Percentiles rank a stretch among this genome's conserved stretches.
phyloP scores from a whole-genome alignment of 2,888 invertebrate genomes.

The Agonum fuliginosum region DNA sequence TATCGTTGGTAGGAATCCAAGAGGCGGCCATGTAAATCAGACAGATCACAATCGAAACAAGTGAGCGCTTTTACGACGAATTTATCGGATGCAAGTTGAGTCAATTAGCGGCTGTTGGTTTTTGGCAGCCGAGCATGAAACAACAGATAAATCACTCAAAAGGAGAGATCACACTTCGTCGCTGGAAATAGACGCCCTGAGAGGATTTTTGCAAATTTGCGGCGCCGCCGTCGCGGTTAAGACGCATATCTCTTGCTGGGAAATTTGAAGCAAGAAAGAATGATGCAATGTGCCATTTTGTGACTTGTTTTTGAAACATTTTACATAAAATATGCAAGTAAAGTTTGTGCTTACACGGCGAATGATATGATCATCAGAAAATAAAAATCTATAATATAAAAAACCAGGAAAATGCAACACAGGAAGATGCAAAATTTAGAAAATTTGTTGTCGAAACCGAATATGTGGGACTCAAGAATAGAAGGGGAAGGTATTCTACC shows the following conservation, averaged over 20 bases:
- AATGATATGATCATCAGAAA: too few relatives aligned
- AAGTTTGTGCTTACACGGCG: too few relatives aligned
- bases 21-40: constrained; percentile 1
- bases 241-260: neutral
- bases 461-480: too few relatives aligned
- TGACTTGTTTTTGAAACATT: too few relatives aligned
- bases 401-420: too few relatives aligned
- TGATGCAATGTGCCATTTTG: too few relatives aligned
- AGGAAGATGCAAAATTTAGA: too few relatives aligned
- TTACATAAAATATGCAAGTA: too few relatives aligned
- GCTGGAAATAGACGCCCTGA: neutral
- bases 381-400: too few relatives aligned
- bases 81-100: neutral
- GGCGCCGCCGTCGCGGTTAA: neutral
- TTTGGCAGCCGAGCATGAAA: neutral
- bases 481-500: too few relatives aligned
- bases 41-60: neutral
- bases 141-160: neutral
- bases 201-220: neutral
- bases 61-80: neutral
- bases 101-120: neutral
- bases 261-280: neutral
- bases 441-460: too few relatives aligned
- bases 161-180: neutral
- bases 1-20: constrained; percentile 26